Percentiles rank a stretch among this genome's conserved stretches.
phyloP scores from a whole-genome alignment of 2,888 invertebrate genomes.

The Beris chalybata region DNA sequence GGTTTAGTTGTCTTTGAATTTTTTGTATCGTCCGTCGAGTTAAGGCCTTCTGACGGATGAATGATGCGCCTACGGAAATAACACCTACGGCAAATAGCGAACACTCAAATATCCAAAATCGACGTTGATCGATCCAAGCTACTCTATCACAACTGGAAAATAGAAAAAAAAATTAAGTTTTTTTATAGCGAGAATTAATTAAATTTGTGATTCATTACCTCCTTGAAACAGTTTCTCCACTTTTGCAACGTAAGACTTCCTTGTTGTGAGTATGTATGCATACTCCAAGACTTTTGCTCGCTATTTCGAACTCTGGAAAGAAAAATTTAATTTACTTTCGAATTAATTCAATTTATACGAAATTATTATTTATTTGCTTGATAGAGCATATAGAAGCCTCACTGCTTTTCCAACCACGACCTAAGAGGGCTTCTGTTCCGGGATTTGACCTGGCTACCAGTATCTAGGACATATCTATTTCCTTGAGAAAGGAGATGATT shows the following conservation, averaged over 20 bases:
- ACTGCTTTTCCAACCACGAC: too few relatives aligned
- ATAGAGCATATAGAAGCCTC: too few relatives aligned
- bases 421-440: too few relatives aligned
- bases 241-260: slow-evolving; percentile 77
- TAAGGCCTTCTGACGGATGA: slow-evolving; percentile 45
- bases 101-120: slow-evolving; percentile 60
- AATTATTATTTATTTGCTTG: too few relatives aligned
- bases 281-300: slow-evolving; percentile 78
- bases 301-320: slow-evolving; percentile 73
- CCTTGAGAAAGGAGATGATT: too few relatives aligned
- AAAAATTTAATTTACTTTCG: not conserved
- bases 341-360: too few relatives aligned
- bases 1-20: slow-evolving; percentile 40
- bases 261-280: slow-evolving; percentile 83
- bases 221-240: slow-evolving; percentile 77
- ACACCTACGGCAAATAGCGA: slow-evolving; percentile 48
- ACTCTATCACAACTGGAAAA: slow-evolving; percentile 76
- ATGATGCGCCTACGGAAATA: slow-evolving; percentile 48
- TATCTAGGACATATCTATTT: too few relatives aligned
- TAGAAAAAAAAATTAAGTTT: slow-evolving; percentile 31
- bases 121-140: slow-evolving; percentile 79
- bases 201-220: slow-evolving; percentile 58
- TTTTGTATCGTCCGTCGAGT: slow-evolving; percentile 38
- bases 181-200: slow-evolving; percentile 7
- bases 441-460: too few relatives aligned